These are phyloP conservation scores for Phoxinus phoxinus DNA, from an alignment of 2,113 vertebrate species.

Conservation along the genomic window DNA sequence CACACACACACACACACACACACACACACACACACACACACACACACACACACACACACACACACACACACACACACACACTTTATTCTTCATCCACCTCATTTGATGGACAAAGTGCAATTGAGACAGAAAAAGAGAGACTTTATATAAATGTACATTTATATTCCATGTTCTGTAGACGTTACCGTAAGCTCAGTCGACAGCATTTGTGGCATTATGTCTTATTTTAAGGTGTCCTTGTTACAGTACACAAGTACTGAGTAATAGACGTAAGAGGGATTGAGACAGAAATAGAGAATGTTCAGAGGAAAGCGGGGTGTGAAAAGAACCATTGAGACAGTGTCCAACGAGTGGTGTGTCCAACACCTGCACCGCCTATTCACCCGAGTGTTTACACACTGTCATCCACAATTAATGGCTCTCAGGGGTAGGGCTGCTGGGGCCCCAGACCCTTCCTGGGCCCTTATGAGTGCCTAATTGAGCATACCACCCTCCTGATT, in stretches of 20 bases:
- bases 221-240: neutral
- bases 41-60: too few species aligned
- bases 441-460: conserved; percentile 72
- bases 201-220: too few species aligned
- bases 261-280: neutral
- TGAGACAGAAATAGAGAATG: conserved; percentile 50
- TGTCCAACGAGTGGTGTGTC: conserved; percentile 66
- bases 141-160: too few species aligned
- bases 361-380: conserved; percentile 81
- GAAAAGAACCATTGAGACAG: conserved; percentile 76
- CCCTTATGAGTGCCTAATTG: conserved; percentile 83
- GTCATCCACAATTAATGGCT: conserved; percentile 82
- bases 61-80: neutral
- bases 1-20: too few species aligned
- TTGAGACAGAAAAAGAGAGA: conserved; percentile 47
- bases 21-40: too few species aligned
- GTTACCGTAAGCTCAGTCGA: neutral
- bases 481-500: conserved; percentile 80
- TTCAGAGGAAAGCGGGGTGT: conserved; percentile 66
- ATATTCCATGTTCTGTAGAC: neutral
- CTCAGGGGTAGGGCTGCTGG: conserved; percentile 68
- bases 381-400: conserved; percentile 83
- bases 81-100: conserved; percentile 10
- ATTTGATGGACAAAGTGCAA: conserved; percentile 27
- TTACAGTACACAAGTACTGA: neutral